Base-by-base conservation (phyloP, 2,888 invertebrate species). In the Gasteruption jaculator region DNA sequence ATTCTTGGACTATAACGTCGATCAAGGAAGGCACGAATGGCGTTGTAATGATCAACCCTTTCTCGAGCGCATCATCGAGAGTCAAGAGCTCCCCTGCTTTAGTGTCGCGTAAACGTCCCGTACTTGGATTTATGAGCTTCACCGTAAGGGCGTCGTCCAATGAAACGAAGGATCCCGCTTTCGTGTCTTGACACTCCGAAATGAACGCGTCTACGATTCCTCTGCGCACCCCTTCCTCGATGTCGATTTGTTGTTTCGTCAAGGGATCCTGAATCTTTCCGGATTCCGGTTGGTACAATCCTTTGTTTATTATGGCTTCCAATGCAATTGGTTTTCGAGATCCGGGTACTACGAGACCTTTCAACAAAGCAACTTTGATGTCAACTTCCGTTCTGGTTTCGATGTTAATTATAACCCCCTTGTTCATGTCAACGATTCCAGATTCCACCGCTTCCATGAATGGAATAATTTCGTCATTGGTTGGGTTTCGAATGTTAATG, bases 151-250 rank as follows among this genome's bases (percentile, higher is more conserved):
- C 88, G 65, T 89, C 85, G 30, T 81, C 79, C 34, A 93, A 74
- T 4, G 86, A 79, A 2, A 92, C 69, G 50, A 83, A 83, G 50
- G 80, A 79, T 38, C 86, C 82, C 32, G 80, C 78, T 55, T 80
- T 77, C 0, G 85, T 83, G 63, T 91, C 88, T 64, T 85, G 85
- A 50, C 91, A 83, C 68, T 86, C 80, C 4, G 87, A 86, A 52
- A 89, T 85, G 46, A 83, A 83, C 1, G 87, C 83, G 70, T 91
- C 88, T 19, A 93, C 78, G 48, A 91, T 81, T 54, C 86, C 85
- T 57, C 86, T 78, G 51, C 83, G 79, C 33, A 91, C 81, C 2
- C 89, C 86, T 60, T 89, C 87, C 36, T 81, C 77, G 14, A 93
- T 76, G 52, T 82, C 77, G 1, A 91, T 75, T 50, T 80, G 72